Base-by-base conservation (phyloP, 2,797 vertebrate species). In the Sternarchorhynchus goeldii region DNA sequence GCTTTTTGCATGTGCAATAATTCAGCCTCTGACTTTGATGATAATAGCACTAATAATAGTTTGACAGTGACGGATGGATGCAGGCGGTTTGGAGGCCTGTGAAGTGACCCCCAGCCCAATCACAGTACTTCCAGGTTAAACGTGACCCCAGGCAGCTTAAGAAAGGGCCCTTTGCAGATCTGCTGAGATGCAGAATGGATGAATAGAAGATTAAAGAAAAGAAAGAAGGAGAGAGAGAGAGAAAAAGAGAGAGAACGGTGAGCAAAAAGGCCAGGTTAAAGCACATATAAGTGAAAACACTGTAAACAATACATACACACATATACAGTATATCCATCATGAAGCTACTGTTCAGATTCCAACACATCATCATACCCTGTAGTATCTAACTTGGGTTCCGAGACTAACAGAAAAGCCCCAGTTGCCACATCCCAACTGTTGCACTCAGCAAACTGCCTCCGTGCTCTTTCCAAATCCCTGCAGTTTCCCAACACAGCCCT, bases 51-150 rank as follows among this genome's bases (percentile, higher is more conserved):
- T 84, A 86, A 87, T 88, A 87, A 84, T 58, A 81, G 57, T 57
- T 75, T 84, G 87, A 87, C 87, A 87, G 84, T 88, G 86, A 87
- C 83, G 75, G 85, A 88, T 88, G 82, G 84, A 70, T 67, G 77
- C 68, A 67, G 77, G 76, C 70, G 69, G 79, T 80, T 79, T 45
- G 75, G 77, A 77, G 75, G 81, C 81, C 80, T 82, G 80, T 81
- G 84, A 85, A 85, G 82, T 87, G 87, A 86, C 87, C 87, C 82
- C 73, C 67, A 70, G 77, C 55, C 86, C 83, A 86, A 87, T 88
- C 85, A 85, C 77, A 83, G 83, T 74, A 87, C 85, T 86, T 87
- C 85, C 85, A 87, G 87, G 86, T 87, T 87, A 87, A 88, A 85
- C 84, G 84, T 80, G 84, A 85, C 85, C 86, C 77, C 83, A 76